A percentile compares a stretch with the other conserved stretches of the same genome.
Evolutionary conservation across 2,888 invertebrate genomes (phyloP).

Genomic region (Polymixis flavicincta): DNA sequence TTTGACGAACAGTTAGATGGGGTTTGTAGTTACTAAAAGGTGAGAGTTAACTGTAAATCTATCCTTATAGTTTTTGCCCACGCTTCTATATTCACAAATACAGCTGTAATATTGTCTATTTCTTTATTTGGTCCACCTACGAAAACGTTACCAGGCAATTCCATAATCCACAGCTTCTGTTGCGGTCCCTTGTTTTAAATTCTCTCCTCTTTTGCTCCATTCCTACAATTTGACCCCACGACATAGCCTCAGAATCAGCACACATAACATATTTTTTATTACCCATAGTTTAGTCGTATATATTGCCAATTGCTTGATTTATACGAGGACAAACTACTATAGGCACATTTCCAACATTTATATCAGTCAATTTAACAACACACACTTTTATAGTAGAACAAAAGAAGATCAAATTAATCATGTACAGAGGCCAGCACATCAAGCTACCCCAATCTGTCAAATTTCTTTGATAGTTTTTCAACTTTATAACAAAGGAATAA

Average conservation of each 20-base stretch:
- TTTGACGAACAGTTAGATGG: background rate
- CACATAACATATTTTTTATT: conserved; percentile 5
- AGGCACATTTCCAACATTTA: background rate
- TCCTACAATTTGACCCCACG: background rate
- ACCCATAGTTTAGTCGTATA: background rate
- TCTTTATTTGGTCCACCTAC: background rate
- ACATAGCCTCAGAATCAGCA: background rate
- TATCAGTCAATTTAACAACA: background rate
- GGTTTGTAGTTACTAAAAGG: background rate
- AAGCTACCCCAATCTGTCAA: too few species aligned
- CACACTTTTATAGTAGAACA: background rate
- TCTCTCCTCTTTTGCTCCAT: background rate
- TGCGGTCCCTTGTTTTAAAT: background rate
- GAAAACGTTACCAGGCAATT: background rate
- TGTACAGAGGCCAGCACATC: too few species aligned
- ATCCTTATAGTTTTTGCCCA: background rate
- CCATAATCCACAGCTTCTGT: background rate
- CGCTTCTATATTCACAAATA: background rate
- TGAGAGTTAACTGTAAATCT: background rate
- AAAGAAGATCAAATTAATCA: background rate
- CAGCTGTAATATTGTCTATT: background rate
- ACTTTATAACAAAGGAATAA: too few species aligned
- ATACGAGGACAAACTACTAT: background rate
- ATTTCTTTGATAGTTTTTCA: too few species aligned
- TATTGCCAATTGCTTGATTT: conserved; percentile 2